Evolutionary conservation across 2,113 vertebrate species (phyloP).

Genomic region (Terrapene triunguis): DNA sequence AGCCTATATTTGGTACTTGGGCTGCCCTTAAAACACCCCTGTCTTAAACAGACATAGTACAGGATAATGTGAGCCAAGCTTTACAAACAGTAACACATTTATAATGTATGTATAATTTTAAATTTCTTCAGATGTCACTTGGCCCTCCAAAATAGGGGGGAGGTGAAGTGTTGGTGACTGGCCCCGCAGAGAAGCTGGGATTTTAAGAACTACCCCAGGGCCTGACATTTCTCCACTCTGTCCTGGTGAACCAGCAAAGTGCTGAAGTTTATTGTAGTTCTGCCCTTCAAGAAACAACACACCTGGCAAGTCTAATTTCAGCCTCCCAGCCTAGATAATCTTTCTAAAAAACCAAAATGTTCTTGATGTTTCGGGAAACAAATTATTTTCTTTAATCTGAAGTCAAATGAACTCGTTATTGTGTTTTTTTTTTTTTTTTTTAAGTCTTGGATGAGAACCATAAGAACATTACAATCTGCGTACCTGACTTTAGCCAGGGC

Average conservation of each 20-base stretch:
- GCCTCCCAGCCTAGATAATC: background rate
- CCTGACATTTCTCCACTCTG: background rate
- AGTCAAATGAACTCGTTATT: background rate
- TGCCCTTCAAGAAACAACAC: background rate
- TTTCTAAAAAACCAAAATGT: background rate
- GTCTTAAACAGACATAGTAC: background rate
- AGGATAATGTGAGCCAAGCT: background rate
- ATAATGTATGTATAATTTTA: background rate
- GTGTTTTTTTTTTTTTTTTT: constrained; percentile 18
- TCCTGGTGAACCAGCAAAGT: background rate
- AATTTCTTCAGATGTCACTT: fast-evolving
- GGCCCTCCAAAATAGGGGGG: background rate
- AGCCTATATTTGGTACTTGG: background rate
- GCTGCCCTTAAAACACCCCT: background rate
- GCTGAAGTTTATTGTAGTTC: background rate
- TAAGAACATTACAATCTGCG: constrained; percentile 90
- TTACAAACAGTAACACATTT: background rate
- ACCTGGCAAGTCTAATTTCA: background rate
- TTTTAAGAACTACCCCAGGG: background rate
- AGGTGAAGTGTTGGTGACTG: background rate
- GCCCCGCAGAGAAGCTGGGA: background rate
- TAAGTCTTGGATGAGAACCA: constrained; percentile 81
- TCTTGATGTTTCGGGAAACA: background rate
- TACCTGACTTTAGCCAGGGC: constrained; percentile 87
- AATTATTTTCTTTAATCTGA: background rate